A percentile compares a stretch with the other conserved stretches of the same genome.
phyloP scores from a whole-genome alignment of 1,140 invertebrate species.

The Drosophila novamexicana region DNA sequence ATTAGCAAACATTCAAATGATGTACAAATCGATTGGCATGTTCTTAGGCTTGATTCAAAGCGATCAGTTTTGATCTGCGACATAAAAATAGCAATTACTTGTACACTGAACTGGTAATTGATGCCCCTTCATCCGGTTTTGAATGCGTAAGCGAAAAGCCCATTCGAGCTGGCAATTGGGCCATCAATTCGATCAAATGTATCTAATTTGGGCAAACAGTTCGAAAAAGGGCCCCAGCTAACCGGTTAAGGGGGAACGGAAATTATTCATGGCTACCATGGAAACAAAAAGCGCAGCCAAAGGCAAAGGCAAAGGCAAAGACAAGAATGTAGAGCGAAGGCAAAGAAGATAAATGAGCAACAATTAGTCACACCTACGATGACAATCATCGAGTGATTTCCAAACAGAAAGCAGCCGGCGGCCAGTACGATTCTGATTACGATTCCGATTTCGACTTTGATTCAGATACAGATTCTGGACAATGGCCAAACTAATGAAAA shows the following conservation, averaged over 20 bases:
- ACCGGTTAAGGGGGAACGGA: slow-evolving; percentile 46
- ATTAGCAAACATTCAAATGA: too few species aligned
- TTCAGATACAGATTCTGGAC: slow-evolving; percentile 52
- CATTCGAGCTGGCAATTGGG: slow-evolving; percentile 54
- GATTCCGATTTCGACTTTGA: slow-evolving; percentile 3
- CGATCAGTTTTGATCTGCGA: background rate
- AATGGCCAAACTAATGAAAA: slow-evolving; percentile 73
- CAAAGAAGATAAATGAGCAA: slow-evolving; percentile 79
- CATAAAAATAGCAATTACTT: slow-evolving; percentile 11
- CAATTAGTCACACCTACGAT: slow-evolving; percentile 83
- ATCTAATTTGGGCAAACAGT: slow-evolving; percentile 41
- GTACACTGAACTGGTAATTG: slow-evolving; percentile 13
- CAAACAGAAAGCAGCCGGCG: slow-evolving; percentile 28
- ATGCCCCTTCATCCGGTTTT: slow-evolving; percentile 24
- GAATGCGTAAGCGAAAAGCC: background rate
- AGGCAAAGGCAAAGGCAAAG: slow-evolving; percentile 27
- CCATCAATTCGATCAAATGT: slow-evolving; percentile 65
- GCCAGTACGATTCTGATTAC: slow-evolving; percentile 1
- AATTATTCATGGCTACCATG: slow-evolving; percentile 78
- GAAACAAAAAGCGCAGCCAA: slow-evolving; percentile 45
- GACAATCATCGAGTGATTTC: slow-evolving; percentile 78
- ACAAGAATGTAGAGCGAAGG: slow-evolving; percentile 23
- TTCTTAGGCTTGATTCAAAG: too few species aligned
- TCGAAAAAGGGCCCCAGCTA: background rate
- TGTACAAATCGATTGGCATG: too few species aligned